Base-by-base conservation (phyloP, 2,888 invertebrate species). In the Epirrhoe alternata region DNA sequence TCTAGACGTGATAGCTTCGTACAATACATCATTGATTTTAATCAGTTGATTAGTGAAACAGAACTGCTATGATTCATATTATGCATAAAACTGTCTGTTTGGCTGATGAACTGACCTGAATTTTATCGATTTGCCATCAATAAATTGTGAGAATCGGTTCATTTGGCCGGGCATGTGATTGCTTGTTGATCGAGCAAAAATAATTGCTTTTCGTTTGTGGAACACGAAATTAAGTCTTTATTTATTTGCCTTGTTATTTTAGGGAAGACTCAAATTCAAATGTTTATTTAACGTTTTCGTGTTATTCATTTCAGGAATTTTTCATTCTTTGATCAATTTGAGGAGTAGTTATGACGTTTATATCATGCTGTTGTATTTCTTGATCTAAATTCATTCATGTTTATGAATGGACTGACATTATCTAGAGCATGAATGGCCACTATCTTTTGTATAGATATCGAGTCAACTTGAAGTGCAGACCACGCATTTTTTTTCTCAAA, bases 11-110 rank as follows among this genome's bases (percentile, higher is more conserved):
- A n/a, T n/a, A n/a, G n/a, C n/a, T n/a, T n/a, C 35, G 3, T 10
- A 6, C 10, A 38, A 10, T 10, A 42, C 47, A 47, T 45, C 47
- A 47, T 45, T 47, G 14, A 55, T 58, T 61, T 47, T 35, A 56
- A 66, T 61, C 56, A 59, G 10, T 45, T 65, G 64, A 67, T 69
- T 77, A 77, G 79, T 78, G 81, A 82, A 79, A 80, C 77, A 83
- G 81, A 84, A 82, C 81, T 82, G 81, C 76, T 79, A 79, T 83
- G 75, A 84, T 82, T 82, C 79, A 83, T 79, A 81, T 74, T 77
- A 77, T 77, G 78, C 79, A 79, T 77, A 75, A 74, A 76, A 68
- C 74, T 70, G 77, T 78, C 67, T 63, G 56, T 61, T 77, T 75
- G n/a, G 76, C 70, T 74, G 71, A 75, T 75, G 69, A 75, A 77